phyloP scores from a whole-genome alignment of 2,797 vertebrate species.

The Pelodytes ibericus region DNA sequence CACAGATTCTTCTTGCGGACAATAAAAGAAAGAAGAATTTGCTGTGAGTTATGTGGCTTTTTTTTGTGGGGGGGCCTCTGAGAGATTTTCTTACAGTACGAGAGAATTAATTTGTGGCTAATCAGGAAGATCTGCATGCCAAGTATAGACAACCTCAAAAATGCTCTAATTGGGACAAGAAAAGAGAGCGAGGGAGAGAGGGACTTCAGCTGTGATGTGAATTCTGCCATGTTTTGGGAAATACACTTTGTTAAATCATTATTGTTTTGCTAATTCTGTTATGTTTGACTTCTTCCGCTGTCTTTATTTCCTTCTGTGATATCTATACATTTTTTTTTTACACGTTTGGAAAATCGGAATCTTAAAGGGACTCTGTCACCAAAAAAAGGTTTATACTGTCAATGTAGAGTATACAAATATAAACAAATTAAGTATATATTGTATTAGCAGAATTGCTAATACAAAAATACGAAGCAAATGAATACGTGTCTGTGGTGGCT shows the following conservation, averaged over 20 bases:
- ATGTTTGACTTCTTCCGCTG: conserved; percentile 70
- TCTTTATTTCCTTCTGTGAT: conserved; percentile 77
- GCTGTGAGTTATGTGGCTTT: conserved; percentile 69
- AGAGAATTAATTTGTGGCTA: conserved; percentile 80
- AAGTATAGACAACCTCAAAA: conserved; percentile 73
- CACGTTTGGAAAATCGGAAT: no score
- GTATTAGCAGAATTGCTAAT: no score
- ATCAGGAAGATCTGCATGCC: conserved; percentile 69
- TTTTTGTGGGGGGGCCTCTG: conserved; percentile 64
- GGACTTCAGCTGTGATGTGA: conserved; percentile 22
- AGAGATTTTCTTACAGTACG: conserved; percentile 72
- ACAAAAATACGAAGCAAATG: no score
- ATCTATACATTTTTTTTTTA: no score
- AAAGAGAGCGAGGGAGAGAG: conserved; percentile 56
- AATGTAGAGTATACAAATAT: no score
- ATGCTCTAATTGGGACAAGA: conserved; percentile 74
- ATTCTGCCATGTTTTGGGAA: conserved; percentile 45
- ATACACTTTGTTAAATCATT: conserved; percentile 66
- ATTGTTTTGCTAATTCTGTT: conserved; percentile 66
- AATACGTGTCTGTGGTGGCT: no score
- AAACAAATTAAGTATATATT: no score
- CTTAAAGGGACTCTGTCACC: no score
- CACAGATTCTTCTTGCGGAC: conserved; percentile 43
- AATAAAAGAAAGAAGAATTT: conserved; percentile 67
- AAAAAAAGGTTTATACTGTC: no score